Evolutionary conservation across 2,797 vertebrate genomes (phyloP), one percentile per base, ranked within the genome.

Genomic region (Phoeniculus purpureus): DNA sequence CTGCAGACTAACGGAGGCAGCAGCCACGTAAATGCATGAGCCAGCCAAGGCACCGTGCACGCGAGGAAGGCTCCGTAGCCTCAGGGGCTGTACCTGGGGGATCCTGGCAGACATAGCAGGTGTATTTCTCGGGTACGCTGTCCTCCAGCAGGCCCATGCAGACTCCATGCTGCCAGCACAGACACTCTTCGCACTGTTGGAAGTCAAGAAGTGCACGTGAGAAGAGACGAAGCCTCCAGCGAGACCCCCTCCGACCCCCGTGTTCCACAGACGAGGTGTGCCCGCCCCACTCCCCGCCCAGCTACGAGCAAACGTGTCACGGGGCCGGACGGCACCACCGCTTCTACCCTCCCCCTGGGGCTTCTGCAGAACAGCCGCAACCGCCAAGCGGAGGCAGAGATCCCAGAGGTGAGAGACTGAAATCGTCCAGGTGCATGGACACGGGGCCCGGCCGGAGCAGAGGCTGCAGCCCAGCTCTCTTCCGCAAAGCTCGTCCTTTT

Each of bases 111-210:
- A 98, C 96, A 96, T 99, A 99, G 95, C 99, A 99, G 97, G 97
- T 98, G 89, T 99, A 99, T 95, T 98, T 98, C 87, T 98, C 98
- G 7, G 99, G 99, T 79, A 99, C 98, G 81, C 98, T 98, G 97
- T 99, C 98, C 97, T 99, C 99, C 83, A 99, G 98, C 89, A 99
- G 96, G 80, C 99, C 99, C 99, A 99, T 99, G 93, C 99, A 99
- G 90, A 99, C 98, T 65, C 99, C 99, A 71, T 99, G 99, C 97
- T 99, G 99, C 99, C 99, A 99, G 95, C 98, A 99, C 43, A 98
- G 96, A 97, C 99, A 99, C 56, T 99, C 98, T 97, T 99, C 99
- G 96, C 99, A 99, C 99, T 99, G 92, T 95, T 88, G 74, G 78
- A 97, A 94, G 32, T 77, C 56, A 94, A 91, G 55, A 90, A 91